Percentiles rank a stretch among this genome's conserved stretches.
Conservation (phyloP, 2,888 invertebrate genomes). For the Cacoxenus indagator region DNA sequence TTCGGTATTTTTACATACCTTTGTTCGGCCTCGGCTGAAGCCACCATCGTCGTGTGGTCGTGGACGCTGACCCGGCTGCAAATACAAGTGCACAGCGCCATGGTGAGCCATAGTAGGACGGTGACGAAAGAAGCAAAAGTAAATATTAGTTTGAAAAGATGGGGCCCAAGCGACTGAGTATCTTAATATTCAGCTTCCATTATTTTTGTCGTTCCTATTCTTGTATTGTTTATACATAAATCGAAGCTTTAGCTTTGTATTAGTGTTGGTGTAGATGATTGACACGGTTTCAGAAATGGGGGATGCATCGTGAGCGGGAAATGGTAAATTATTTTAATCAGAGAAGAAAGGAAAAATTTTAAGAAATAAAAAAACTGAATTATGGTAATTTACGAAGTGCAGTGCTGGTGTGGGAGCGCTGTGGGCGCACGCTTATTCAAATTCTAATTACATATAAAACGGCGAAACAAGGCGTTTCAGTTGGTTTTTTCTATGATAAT, state of each 20-base stretch:
- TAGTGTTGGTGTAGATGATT: too few relatives aligned
- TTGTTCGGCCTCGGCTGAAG: slow-evolving; percentile 68
- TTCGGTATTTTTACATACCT: slow-evolving; percentile 50
- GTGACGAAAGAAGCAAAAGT: background rate
- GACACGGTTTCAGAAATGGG: too few relatives aligned
- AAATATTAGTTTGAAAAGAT: background rate
- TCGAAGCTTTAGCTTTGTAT: background rate
- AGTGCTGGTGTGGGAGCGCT: too few relatives aligned
- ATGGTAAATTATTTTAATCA: too few relatives aligned
- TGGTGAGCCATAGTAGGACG: slow-evolving; percentile 2
- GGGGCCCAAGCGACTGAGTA: background rate
- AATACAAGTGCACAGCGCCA: slow-evolving; percentile 21
- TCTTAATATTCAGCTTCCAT: background rate
- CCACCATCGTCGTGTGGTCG: slow-evolving; percentile 68
- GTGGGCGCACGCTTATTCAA: too few relatives aligned
- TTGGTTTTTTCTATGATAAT: too few relatives aligned
- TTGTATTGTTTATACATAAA: background rate
- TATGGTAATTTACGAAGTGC: too few relatives aligned
- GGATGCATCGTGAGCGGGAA: too few relatives aligned
- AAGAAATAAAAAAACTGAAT: too few relatives aligned
- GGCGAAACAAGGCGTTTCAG: too few relatives aligned
- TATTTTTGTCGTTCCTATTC: background rate
- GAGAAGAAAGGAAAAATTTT: too few relatives aligned
- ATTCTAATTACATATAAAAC: too few relatives aligned
- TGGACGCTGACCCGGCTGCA: slow-evolving; percentile 68